Conservation (phyloP, 2,113 vertebrate species). For the Cephalopterus ornatus region DNA sequence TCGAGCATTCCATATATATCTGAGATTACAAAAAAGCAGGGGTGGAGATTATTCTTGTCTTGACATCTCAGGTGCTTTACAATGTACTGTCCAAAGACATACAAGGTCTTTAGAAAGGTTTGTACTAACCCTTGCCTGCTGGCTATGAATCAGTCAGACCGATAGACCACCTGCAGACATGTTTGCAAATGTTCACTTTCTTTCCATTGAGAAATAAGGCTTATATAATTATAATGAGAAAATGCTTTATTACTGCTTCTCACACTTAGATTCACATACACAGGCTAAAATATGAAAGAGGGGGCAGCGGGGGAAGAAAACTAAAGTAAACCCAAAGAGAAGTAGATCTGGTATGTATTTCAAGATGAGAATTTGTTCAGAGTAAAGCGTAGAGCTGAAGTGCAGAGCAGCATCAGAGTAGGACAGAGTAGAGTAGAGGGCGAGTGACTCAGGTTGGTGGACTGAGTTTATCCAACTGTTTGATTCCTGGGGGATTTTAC, state of each 20-base stretch:
- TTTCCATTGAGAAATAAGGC: not conserved
- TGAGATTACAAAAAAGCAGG: not conserved
- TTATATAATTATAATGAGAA: not conserved
- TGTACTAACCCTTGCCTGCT: not conserved
- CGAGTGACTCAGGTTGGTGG: not conserved
- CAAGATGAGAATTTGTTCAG: not conserved
- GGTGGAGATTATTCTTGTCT: not conserved
- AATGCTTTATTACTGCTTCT: not conserved
- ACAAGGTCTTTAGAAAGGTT: not conserved
- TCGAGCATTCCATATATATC: not conserved
- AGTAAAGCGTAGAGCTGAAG: not conserved
- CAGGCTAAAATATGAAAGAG: not conserved
- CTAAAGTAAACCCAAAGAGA: not conserved
- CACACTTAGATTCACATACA: not conserved
- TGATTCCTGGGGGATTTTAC: not conserved
- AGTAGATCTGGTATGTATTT: fast-evolving
- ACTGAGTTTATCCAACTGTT: not conserved
- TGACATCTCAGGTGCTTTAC: not conserved
- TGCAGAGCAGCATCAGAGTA: not conserved
- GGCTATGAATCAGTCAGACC: not conserved
- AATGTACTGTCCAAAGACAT: not conserved
- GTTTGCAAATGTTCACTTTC: not conserved
- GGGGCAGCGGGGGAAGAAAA: fast-evolving
- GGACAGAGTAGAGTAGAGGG: not conserved
- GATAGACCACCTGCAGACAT: not conserved